A percentile compares a stretch with the other conserved stretches of the same genome.
Conservation (phyloP, 2,888 invertebrate species). For the Quadroppia sp. region DNA sequence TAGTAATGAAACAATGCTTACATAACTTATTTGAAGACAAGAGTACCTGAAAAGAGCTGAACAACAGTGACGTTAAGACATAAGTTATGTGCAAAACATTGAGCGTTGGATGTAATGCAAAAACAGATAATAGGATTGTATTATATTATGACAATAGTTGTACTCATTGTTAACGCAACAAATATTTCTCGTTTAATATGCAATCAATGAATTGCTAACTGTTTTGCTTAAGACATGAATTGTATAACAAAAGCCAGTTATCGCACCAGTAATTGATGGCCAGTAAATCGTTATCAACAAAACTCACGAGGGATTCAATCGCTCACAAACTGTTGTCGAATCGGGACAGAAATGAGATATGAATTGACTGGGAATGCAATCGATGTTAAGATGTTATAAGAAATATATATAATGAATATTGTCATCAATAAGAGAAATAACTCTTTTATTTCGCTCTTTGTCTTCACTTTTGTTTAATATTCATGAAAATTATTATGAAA, state of each 20-base stretch:
- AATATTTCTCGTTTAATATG: slow-evolving; percentile 25
- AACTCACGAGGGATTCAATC: slow-evolving; percentile 9
- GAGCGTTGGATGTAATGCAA: not conserved
- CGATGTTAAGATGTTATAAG: not conserved
- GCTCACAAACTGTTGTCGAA: slow-evolving; percentile 8
- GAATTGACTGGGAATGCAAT: not conserved
- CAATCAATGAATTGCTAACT: slow-evolving; percentile 19
- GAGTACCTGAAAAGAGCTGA: slow-evolving; percentile 16
- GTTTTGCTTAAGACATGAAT: slow-evolving; percentile 20
- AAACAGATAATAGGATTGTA: slow-evolving; percentile 26
- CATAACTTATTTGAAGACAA: slow-evolving; percentile 30
- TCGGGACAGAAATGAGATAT: slow-evolving; percentile 25
- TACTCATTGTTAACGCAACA: not conserved
- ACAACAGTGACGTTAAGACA: not conserved
- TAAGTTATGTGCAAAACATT: slow-evolving; percentile 19
- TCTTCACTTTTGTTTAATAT: too few relatives aligned
- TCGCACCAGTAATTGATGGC: slow-evolving; percentile 18
- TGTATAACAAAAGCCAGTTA: slow-evolving; percentile 23
- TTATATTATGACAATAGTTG: not conserved
- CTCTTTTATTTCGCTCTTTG: too few relatives aligned
- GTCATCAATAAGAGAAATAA: not conserved
- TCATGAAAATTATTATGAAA: too few relatives aligned
- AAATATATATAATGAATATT: not conserved
- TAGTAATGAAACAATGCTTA: slow-evolving; percentile 19
- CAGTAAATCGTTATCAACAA: slow-evolving; percentile 16